Evolutionary conservation across 1,140 invertebrate species (phyloP), one percentile per base, ranked within the genome.

Genomic region (Pseudomyrmex flavicornis): DNA sequence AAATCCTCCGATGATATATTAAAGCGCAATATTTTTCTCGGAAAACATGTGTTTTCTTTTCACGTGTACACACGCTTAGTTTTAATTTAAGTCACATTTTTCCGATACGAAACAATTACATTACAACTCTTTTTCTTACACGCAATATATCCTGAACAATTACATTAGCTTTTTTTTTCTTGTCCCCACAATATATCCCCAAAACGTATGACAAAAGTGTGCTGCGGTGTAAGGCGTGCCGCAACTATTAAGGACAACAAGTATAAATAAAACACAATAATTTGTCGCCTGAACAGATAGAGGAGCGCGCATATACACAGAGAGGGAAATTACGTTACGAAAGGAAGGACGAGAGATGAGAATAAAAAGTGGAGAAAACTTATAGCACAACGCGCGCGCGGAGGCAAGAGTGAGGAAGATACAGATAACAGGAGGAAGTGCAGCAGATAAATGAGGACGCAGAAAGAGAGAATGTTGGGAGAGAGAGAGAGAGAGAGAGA

Each of bases 341-440:
- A 70, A 79, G 56, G 22, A 61, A 66, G 35, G 15, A 65, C 46
- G 59, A 76, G 46, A 66, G 44, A 61, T 59, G 54, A 50, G 66
- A 62, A 20, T 80, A 59, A 80, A 80, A 80, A 80, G 35, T 79
- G 44, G 7, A 17, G 72, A 72, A 80, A 80, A 80, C 52, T 80
- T 72, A 80, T 80, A 70, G 56, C 76, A 35, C 5, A 35, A 35
- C 35, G 35, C 5, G 35, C 35, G 35, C 35, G 35, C 66, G 50
- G 74, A 56, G 48, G 46, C n/a, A 20, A 44, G 10, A 54, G 4
- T 3, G 52, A 59, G 54, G 58, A 61, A 79, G 65, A 70, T 80
- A 20, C n/a, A 72, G 76, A 80, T 80, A 80, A 80, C 76, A 63
- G 63, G 54, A 58, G 63, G 54, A 58, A 84, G 48, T 58, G 75